Evolutionary conservation across 2,888 invertebrate species (phyloP).

Genomic region (Archaeoteleia sp.): DNA sequence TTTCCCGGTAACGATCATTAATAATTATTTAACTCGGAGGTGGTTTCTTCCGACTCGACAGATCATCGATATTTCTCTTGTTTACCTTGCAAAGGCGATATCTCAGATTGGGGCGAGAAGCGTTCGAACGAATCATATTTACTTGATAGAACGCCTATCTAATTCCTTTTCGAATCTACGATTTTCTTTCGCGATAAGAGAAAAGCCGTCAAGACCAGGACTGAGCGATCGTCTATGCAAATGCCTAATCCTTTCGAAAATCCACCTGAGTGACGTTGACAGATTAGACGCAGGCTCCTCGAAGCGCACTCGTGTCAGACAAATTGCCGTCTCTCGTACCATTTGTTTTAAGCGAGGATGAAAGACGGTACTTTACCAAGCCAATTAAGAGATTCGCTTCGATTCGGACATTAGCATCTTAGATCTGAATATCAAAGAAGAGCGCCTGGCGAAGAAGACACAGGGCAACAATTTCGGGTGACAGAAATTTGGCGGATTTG

Average conservation of each 20-base stretch:
- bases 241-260: constrained; percentile 73
- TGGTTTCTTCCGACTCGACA: constrained; percentile 45
- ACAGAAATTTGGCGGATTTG: too few species aligned
- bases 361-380: constrained; percentile 7
- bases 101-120: neutral
- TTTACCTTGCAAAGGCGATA: constrained; percentile 10
- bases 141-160: constrained; percentile 1
- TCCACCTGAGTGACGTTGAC: constrained; percentile 72
- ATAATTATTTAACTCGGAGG: constrained; percentile 64
- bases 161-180: constrained; percentile 27
- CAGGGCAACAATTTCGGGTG: too few species aligned
- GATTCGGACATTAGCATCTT: constrained; percentile 16
- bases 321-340: constrained; percentile 34
- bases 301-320: constrained; percentile 30
- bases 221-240: constrained; percentile 74
- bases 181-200: constrained; percentile 37
- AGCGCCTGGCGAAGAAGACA: too few species aligned
- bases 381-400: constrained; percentile 25
- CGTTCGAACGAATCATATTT: constrained; percentile 7
- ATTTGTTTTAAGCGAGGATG: constrained; percentile 37
- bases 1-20: constrained; percentile 63
- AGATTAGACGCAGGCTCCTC: constrained; percentile 64
- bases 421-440: constrained; percentile 3
- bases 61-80: constrained; percentile 35
- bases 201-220: constrained; percentile 50